Evolutionary conservation across 92 coral and sea anemone species (phyloP).

Genomic region (Epizoanthus stellaris): DNA sequence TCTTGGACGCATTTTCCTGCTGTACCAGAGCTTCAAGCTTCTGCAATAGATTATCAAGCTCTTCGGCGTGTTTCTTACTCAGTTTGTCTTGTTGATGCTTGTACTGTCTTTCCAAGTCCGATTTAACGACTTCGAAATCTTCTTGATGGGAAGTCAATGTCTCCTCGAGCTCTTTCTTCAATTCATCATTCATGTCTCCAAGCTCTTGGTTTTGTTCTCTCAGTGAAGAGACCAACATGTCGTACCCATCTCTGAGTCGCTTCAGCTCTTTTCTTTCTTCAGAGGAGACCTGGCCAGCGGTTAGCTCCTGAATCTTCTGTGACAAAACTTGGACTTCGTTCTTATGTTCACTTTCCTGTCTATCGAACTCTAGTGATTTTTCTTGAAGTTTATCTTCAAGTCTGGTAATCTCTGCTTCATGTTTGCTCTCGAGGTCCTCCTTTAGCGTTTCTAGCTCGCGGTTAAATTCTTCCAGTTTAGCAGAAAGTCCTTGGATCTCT

Average conservation of each 20-base stretch:
- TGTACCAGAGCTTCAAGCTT: constrained; percentile 76
- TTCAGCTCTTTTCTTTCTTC: constrained; percentile 36
- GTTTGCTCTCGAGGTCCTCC: constrained; percentile 40
- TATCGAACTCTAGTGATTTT: constrained; percentile 63
- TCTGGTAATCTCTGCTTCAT: constrained; percentile 52
- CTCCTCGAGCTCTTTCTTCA: constrained; percentile 62
- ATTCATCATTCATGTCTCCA: constrained; percentile 59
- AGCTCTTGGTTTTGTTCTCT: constrained; percentile 71
- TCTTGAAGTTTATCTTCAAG: constrained; percentile 57
- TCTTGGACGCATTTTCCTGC: constrained; percentile 81
- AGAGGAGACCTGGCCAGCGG: constrained; percentile 35
- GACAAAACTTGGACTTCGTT: constrained; percentile 54
- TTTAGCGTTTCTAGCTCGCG: constrained; percentile 47
- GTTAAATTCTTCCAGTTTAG: constrained; percentile 67
- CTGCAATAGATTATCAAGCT: constrained; percentile 71
- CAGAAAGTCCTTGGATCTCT: constrained; percentile 53
- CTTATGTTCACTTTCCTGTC: constrained; percentile 46
- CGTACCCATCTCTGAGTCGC: constrained; percentile 53
- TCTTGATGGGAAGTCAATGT: constrained; percentile 58
- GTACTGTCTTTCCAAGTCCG: constrained; percentile 71
- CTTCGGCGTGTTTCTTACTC: constrained; percentile 74
- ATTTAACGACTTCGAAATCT: constrained; percentile 61
- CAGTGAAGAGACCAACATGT: constrained; percentile 63
- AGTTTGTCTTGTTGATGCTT: constrained; percentile 68
- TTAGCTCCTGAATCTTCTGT: constrained; percentile 54